Base-by-base conservation (phyloP, 2,113 vertebrate species). In the Melanocharis versteri region DNA sequence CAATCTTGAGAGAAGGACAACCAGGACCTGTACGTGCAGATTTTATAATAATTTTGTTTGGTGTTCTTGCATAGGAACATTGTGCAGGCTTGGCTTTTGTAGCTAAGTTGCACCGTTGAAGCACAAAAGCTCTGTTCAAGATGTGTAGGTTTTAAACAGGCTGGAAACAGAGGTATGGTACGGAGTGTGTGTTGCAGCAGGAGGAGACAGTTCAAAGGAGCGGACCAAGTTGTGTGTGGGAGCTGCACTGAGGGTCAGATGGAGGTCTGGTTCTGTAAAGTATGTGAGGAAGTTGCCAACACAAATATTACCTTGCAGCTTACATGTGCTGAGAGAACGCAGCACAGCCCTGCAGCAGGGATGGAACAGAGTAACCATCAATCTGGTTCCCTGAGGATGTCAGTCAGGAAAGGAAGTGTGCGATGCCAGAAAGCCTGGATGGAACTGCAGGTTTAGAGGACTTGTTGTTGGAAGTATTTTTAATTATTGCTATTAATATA, bases 251-350 rank as follows among this genome's bases (percentile, higher is more conserved):
- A 82, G 78, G 95, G 95, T 96, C 94, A 96, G 13, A 56, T 8
- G 57, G 88, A 94, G 96, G 91, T 94, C 91, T 95, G 69, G 48
- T 64, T 91, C 62, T 62, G 15, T 87, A 90, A 97, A 93, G 64
- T 96, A 96, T 94, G 94, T 70, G 11, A 65, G 82, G 80, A 86
- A 70, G 91, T 68, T 96, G 95, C 95, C 94, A 96, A 94, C 65
- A 93, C 83, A 96, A 96, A 96, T 85, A 96, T 76, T 96, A 95
- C 95, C 95, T 96, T 90, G 86, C 60, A 61, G 82, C 90, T 94
- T 79, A 75, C 89, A 87, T 89, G 89, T 68, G 83, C 89, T 64
- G 90, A 86, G 89, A 85, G 94, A 94, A 35, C 1, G 2, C 90
- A 93, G 92, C 23, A 15, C 54, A 68, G 83, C 76, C 79, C 79